These are phyloP conservation scores for Pterocles burchelli DNA, from an alignment of 2,113 vertebrate species.

Conservation along the genomic window DNA sequence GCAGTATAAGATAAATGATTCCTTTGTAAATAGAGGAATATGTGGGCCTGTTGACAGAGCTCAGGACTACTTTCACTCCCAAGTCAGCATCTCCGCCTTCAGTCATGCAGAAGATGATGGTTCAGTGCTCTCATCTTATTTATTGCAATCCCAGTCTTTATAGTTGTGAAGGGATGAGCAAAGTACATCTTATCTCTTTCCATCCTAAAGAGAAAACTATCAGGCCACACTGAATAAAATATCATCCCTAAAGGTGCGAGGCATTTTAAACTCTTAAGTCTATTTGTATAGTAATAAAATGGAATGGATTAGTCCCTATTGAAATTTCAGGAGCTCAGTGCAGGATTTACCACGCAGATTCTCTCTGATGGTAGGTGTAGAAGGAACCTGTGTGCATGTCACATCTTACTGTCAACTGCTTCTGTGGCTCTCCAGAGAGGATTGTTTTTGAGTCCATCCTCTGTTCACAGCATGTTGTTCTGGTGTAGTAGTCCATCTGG, in stretches of 20 bases:
- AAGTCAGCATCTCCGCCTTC: conserved; percentile 20
- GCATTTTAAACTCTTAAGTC: not conserved
- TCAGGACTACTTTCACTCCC: not conserved
- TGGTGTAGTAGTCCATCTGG: not conserved
- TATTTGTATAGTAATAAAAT: not conserved
- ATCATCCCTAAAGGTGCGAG: not conserved
- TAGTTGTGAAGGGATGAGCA: not conserved
- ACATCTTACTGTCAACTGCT: not conserved
- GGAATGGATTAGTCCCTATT: not conserved
- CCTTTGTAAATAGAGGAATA: not conserved
- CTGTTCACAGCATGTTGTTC: not conserved
- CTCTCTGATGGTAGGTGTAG: not conserved
- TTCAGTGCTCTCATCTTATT: conserved; percentile 11
- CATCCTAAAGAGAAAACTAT: not conserved
- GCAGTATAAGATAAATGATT: not conserved
- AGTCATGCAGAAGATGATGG: conserved; percentile 4
- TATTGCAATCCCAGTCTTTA: conserved; percentile 6
- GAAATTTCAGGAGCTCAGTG: not conserved
- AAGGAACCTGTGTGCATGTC: not conserved
- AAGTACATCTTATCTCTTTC: not conserved
- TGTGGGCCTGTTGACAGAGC: not conserved
- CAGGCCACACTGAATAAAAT: not conserved
- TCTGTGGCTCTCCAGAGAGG: not conserved
- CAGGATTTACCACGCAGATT: not conserved
- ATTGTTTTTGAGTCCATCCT: not conserved